These are phyloP conservation scores for Amblyraja radiata DNA, from an alignment of 2,797 vertebrate species.

Conservation along the genomic window DNA sequence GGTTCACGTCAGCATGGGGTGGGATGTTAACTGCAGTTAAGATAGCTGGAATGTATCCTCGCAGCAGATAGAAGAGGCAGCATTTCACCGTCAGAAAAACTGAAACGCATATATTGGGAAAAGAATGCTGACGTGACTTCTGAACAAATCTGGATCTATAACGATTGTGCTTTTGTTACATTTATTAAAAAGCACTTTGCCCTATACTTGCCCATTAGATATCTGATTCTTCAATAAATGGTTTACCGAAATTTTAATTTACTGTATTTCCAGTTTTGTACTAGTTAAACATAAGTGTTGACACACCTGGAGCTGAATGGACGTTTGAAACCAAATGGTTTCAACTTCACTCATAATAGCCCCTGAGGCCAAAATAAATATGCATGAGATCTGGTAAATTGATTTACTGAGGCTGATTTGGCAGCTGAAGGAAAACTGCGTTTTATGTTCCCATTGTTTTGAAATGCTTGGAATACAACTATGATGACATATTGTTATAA, in stretches of 20 bases:
- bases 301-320: background rate
- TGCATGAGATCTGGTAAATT: background rate
- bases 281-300: background rate
- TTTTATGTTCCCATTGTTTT: background rate
- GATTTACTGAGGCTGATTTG: background rate
- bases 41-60: too few species aligned
- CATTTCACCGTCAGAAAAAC: too few species aligned
- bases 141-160: background rate
- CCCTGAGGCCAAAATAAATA: background rate
- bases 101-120: background rate
- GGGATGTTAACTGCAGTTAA: too few species aligned
- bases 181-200: background rate
- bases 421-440: background rate
- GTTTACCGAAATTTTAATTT: background rate
- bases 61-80: too few species aligned
- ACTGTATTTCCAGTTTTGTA: background rate
- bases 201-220: background rate
- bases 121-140: background rate
- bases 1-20: too few species aligned
- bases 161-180: background rate
- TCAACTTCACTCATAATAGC: background rate
- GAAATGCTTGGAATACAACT: background rate
- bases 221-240: background rate
- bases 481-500: background rate
- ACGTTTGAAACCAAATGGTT: background rate